These are phyloP conservation scores for Psittacula cyanocephala DNA, from an alignment of 2,113 vertebrate species.

Conservation along the genomic window DNA sequence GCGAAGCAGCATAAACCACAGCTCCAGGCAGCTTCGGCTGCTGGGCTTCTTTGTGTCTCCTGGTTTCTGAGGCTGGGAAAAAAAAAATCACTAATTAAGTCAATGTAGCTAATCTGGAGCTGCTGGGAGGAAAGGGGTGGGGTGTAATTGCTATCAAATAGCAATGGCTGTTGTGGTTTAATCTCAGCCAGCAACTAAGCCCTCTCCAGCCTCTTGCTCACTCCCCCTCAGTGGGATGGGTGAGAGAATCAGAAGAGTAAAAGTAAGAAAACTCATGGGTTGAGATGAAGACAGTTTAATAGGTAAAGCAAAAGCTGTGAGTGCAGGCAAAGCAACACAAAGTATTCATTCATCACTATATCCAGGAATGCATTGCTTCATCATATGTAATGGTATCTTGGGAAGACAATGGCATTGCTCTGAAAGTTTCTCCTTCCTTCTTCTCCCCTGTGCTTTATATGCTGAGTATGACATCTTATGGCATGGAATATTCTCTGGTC, in stretches of 20 bases:
- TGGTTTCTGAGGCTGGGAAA: background rate
- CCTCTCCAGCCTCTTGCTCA: background rate
- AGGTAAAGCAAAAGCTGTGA: background rate
- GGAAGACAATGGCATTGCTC: background rate
- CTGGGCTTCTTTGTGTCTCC: background rate
- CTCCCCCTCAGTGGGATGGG: background rate
- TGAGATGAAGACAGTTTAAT: background rate
- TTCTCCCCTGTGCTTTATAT: background rate
- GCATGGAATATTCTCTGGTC: background rate
- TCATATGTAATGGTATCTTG: background rate
- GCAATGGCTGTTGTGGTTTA: background rate
- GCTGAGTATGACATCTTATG: background rate
- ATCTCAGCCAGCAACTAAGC: background rate
- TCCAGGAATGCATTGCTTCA: background rate
- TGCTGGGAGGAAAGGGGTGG: background rate
- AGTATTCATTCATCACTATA: background rate
- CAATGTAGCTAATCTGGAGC: background rate
- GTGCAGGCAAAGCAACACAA: background rate
- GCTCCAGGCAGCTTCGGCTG: background rate
- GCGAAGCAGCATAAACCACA: background rate
- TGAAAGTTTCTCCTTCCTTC: background rate
- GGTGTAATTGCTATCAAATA: background rate
- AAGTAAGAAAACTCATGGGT: background rate
- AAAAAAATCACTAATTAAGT: slow-evolving; percentile 18
- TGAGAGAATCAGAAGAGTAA: background rate